Base-by-base conservation (phyloP, 2,113 vertebrate genomes). In the Syngnathus floridae region DNA sequence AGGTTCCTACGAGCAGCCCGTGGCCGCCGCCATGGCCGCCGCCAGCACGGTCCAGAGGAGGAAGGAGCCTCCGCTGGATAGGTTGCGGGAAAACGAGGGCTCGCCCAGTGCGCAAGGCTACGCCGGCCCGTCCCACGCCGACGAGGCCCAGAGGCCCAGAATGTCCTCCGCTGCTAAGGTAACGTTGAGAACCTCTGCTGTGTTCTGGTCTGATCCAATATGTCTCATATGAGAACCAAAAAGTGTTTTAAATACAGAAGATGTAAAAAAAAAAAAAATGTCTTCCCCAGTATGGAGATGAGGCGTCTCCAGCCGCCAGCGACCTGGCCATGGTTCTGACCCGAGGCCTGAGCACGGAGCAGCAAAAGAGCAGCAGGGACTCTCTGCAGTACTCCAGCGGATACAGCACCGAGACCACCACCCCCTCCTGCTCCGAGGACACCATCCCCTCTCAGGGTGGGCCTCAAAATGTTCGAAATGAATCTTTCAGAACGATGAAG, bases 391-490 rank as follows among this genome's bases (percentile, higher is more conserved):
- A 95, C 76, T 97, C 96, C 17, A 97, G 95, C 0, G 96, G 96
- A 68, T 98, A 98, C 85, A 99, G 96, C 92, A 98, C 95, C 0
- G 95, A 98, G 87, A 97, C 95, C 63, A 98, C 94, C 62, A 98
- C 96, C 0, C 96, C 96, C 0, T 98, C 95, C 48, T 98, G 96
- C 89, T 98, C 96, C 0, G 95, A 99, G 88, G 96, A 99, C 87
- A 97, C 96, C 67, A 97, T 99, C 73, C 95, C 96, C 38, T 98
- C 96, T 48, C 96, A 99, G 92, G 95, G 96, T 97, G 85, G 62
- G 41, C 4, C 7, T 38, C 22, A 31, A 31, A 31, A 7, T 37
- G 7, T 65, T 48, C 14, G 17, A 12, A n/a, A 5, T 14, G 10
- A 5, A 11, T 10, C 2, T 57, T 57, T 57, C 22, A 7, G 6